A percentile compares a stretch with the other conserved stretches of the same genome.
These are phyloP conservation scores for Odocoileus virginianus DNA, from an alignment of 2,113 vertebrate species.

Conservation along the genomic window DNA sequence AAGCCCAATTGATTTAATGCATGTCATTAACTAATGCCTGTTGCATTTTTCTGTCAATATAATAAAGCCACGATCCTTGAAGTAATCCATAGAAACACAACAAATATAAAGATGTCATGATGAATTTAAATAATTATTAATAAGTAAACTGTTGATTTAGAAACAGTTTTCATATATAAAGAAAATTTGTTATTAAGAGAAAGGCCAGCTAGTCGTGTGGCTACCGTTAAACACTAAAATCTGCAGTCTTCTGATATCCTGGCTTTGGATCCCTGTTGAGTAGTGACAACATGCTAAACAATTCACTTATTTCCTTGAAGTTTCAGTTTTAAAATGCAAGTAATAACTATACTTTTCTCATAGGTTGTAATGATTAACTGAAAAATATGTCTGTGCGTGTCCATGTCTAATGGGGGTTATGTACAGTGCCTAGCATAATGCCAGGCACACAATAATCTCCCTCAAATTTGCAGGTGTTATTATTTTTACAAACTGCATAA, in stretches of 20 bases:
- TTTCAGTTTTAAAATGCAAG: background rate
- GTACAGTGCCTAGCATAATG: background rate
- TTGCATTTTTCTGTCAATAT: background rate
- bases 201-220: background rate
- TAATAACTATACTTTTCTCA: background rate
- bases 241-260: background rate
- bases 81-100: background rate
- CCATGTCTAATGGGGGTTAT: fast-evolving
- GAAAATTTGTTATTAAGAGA: background rate
- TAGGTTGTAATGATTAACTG: background rate
- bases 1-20: background rate
- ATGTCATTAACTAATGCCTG: background rate
- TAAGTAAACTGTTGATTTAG: background rate
- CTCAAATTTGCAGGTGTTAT: background rate
- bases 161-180: background rate
- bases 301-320: background rate
- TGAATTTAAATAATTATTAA: background rate
- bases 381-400: background rate
- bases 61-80: background rate
- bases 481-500: background rate
- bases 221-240: background rate
- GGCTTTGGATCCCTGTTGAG: background rate
- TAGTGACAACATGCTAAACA: background rate
- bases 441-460: background rate
- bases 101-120: background rate